Evolutionary conservation across 1,140 invertebrate species (phyloP), one percentile per base, ranked within the genome.

Genomic region (Cydia pomonella): DNA sequence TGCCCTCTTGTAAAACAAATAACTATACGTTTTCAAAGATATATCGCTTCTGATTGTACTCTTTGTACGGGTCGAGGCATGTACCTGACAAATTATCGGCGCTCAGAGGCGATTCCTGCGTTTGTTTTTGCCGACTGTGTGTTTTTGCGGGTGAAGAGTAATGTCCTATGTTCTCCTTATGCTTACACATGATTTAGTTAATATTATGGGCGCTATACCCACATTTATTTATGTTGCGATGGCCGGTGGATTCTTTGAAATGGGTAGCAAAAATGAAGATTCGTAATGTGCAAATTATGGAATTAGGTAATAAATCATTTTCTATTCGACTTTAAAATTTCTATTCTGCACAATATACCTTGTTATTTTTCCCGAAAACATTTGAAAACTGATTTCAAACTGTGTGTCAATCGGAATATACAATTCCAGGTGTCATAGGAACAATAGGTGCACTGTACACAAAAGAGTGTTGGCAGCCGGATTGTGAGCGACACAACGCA

Each of bases 91-190:
- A 92, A 92, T 92, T 88, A 90, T 87, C 86, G 76, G 66, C 80
- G 85, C 77, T 87, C 84, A 82, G 83, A 81, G 80, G 86, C 84
- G 90, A 91, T 89, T 86, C 86, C 83, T 86, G 81, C 88, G 87
- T 90, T 90, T 92, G 91, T 92, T 92, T 92, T 91, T 91, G 91
- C 87, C 85, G 85, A 89, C 83, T 83, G 81, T 80, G 75, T 87
- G 86, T 92, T 90, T 89, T 88, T 87, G 84, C 83, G 80, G 77
- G 76, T 76, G 79, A 81, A 84, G 86, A 88, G 89, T 91, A 91
- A 91, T 91, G 86, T 73, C 72, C 63, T 23, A 27, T 75, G 38
- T 75, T 72, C 9, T 72, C 27, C 27, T 72, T 72, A 71, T 9
- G 71, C 18, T 44, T 50, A 33, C 25, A 23, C 21, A 5, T 12